Evolutionary conservation across 2,888 invertebrate genomes (phyloP), one percentile per base, ranked within the genome.

Genomic region (Chrysodeixis includens): DNA sequence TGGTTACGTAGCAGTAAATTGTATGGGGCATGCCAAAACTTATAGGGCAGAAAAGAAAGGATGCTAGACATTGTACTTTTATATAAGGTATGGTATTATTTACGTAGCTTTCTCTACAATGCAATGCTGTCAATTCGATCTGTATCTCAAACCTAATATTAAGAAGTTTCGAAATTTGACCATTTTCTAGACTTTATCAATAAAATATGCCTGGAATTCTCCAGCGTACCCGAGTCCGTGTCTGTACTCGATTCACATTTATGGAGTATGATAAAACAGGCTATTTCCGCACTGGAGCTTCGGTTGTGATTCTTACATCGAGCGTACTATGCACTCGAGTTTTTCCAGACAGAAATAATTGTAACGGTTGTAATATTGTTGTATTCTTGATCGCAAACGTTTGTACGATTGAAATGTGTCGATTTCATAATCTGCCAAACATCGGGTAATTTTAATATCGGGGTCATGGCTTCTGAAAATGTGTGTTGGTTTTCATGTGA

Each of bases 261-360:
- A 90, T 91, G 92, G 92, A 88, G 90, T 90, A 91, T 91, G 92
- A 93, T 93, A 92, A 90, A 89, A 83, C 70, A 84, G 35, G 86
- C 89, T 93, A 92, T 92, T 93, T 93, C 87, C 83, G 89, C 78
- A 67, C 83, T 76, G 79, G 75, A 82, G 76, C 73, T 79, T 78
- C 81, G 77, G 53, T 74, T 65, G 75, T 69, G 71, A 56, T 66
- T 77, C 67, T 74, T 66, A 66, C 62, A 52, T 65, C 55, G 46
- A 67, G 66, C 72, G 75, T 78, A 73, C 67, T 66, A 74, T 71
- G 70, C 71, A 82, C 66, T 81, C 66, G 67, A 71, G 20, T 54
- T 71, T 66, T 76, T 78, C 56, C 55, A 69, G 54, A 18, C 49
- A 30, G 20, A 46, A 30, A 57, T 56, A 32, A 5, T 51, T 12